Percentiles rank a stretch among this genome's conserved stretches.
phyloP scores from a whole-genome alignment of 2,797 vertebrate genomes.

The Epinephelus malabaricus region DNA sequence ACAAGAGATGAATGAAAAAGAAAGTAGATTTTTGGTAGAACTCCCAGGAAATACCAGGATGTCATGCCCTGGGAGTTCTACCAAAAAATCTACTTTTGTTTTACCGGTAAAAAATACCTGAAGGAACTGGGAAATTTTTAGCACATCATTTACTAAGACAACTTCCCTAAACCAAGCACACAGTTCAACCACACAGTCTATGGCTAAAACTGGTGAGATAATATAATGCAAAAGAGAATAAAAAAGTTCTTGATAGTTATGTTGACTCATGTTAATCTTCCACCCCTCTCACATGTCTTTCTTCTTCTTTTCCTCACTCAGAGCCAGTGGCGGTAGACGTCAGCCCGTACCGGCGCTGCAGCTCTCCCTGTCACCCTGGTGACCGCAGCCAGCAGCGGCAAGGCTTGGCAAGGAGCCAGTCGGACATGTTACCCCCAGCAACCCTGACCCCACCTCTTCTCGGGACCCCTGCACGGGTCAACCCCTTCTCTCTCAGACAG shows the following conservation, averaged over 20 bases:
- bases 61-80: background rate
- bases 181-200: no score
- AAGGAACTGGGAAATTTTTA: no score
- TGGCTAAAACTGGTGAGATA: background rate
- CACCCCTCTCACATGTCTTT: background rate
- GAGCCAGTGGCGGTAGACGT: conserved; percentile 62
- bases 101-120: background rate
- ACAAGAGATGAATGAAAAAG: background rate
- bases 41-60: background rate
- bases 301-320: conserved; percentile 35
- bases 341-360: conserved; percentile 79
- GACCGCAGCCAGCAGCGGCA: conserved; percentile 69
- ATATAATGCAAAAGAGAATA: background rate
- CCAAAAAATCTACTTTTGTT: background rate
- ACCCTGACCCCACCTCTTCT: conserved; percentile 73
- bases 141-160: no score
- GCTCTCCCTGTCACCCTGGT: conserved; percentile 79
- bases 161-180: background rate
- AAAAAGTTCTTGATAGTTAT: background rate
- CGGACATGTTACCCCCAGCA: conserved; percentile 83
- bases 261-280: background rate
- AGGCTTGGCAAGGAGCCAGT: conserved; percentile 90
- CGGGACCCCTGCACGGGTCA: conserved; percentile 82
- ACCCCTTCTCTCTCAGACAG: conserved; percentile 94
- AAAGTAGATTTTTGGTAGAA: no score